Evolutionary conservation across 2,888 invertebrate species (phyloP).

Genomic region (Troides helena): DNA sequence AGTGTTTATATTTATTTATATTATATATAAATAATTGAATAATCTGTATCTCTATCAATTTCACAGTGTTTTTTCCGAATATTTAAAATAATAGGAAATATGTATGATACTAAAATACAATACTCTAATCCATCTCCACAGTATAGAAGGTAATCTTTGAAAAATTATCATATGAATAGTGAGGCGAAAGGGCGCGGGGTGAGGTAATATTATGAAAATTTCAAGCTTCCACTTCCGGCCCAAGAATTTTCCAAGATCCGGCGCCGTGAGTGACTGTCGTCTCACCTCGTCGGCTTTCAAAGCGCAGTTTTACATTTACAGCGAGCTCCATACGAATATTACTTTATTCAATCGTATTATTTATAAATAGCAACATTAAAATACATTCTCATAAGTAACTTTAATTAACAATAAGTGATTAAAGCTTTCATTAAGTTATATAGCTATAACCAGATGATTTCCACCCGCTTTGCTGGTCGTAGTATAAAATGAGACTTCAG

Average conservation of each 20-base stretch:
- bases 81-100: background rate
- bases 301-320: constrained; percentile 22
- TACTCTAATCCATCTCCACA: constrained; percentile 37
- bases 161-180: constrained; percentile 77
- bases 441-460: too few relatives aligned
- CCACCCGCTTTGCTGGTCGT: too few relatives aligned
- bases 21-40: too few relatives aligned
- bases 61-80: too few relatives aligned
- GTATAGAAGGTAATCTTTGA: constrained; percentile 43
- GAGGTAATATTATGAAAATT: constrained; percentile 72
- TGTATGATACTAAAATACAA: background rate
- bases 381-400: too few relatives aligned
- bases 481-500: too few relatives aligned
- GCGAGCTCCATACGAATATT: background rate
- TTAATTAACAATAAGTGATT: too few relatives aligned
- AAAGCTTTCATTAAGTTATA: too few relatives aligned
- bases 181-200: constrained; percentile 37
- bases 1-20: too few relatives aligned
- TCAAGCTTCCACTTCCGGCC: constrained; percentile 66
- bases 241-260: constrained; percentile 71
- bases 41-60: too few relatives aligned
- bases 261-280: constrained; percentile 43
- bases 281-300: constrained; percentile 30
- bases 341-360: too few relatives aligned
- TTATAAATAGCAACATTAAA: too few relatives aligned